Evolutionary conservation across 1,140 invertebrate species (phyloP).

Genomic region (Penaeus indicus): DNA sequence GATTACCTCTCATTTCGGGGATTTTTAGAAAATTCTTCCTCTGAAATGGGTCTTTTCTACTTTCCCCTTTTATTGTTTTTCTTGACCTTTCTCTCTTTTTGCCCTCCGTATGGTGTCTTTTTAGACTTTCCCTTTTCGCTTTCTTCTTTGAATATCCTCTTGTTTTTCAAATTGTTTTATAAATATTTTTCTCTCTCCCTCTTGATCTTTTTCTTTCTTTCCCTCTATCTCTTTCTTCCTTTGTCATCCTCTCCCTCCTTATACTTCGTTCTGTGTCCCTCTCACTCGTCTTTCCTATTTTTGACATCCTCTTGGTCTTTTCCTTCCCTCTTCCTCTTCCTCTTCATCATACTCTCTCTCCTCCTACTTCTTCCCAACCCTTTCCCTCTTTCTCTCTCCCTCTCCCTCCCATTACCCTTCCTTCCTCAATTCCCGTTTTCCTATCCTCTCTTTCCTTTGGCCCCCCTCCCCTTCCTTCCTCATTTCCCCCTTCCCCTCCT

Average conservation of each 20-base stretch:
- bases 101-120: too few species aligned
- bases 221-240: not conserved
- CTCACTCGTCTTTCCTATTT: not conserved
- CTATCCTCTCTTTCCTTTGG: not conserved
- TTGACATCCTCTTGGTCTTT: not conserved
- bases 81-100: too few species aligned
- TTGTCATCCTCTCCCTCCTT: not conserved
- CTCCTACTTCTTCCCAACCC: not conserved
- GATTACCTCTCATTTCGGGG: too few species aligned
- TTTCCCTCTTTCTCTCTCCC: slow-evolving; percentile 20
- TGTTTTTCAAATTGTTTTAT: too few species aligned
- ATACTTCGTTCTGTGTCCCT: not conserved
- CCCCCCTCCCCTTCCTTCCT: not conserved
- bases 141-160: too few species aligned
- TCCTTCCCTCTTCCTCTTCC: too few species aligned
- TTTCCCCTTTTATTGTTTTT: too few species aligned
- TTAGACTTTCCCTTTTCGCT: too few species aligned
- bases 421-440: too few species aligned
- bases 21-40: too few species aligned
- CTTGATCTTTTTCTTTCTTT: slow-evolving; percentile 4
- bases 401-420: not conserved
- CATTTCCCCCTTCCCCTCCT: not conserved
- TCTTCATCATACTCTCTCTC: not conserved
- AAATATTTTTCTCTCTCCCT: slow-evolving; percentile 23
- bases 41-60: not conserved